phyloP scores from a whole-genome alignment of 2,113 vertebrate genomes.

The Myodes glareolus region DNA sequence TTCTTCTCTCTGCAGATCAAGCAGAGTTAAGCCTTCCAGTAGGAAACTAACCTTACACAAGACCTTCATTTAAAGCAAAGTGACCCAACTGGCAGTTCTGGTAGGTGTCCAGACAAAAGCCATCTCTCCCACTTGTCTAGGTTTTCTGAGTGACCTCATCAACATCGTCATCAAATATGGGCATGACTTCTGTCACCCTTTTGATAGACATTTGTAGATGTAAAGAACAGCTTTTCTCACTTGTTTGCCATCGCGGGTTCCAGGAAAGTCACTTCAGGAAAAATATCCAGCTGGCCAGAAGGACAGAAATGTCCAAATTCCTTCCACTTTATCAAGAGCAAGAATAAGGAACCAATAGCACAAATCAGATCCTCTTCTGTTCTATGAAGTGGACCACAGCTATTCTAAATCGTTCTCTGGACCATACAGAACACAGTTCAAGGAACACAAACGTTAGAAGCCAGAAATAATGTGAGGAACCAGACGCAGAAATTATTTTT shows the following conservation, averaged over 20 bases:
- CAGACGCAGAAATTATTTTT: not conserved
- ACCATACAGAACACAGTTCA: not conserved
- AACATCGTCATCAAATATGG: constrained; percentile 30
- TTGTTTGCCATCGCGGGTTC: not conserved
- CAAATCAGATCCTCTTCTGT: not conserved
- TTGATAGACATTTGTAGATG: not conserved
- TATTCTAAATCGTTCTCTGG: not conserved
- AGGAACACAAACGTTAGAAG: not conserved
- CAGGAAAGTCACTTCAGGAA: not conserved
- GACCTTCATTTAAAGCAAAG: accelerated
- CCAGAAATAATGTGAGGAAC: not conserved
- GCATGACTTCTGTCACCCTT: constrained; percentile 50
- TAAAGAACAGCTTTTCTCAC: not conserved
- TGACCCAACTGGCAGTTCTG: constrained; percentile 39
- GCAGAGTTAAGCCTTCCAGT: not conserved
- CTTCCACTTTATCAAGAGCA: not conserved
- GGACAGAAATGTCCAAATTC: not conserved
- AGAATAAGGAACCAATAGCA: not conserved
- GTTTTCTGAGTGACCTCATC: not conserved
- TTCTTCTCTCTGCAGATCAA: not conserved
- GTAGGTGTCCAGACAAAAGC: constrained; percentile 1
- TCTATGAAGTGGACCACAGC: constrained; percentile 66
- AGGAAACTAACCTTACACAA: not conserved
- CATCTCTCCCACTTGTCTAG: constrained; percentile 24
- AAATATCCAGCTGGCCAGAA: not conserved